Percentiles rank a stretch among this genome's conserved stretches.
phyloP scores from a whole-genome alignment of 2,888 invertebrate species.

The Noctua janthe region DNA sequence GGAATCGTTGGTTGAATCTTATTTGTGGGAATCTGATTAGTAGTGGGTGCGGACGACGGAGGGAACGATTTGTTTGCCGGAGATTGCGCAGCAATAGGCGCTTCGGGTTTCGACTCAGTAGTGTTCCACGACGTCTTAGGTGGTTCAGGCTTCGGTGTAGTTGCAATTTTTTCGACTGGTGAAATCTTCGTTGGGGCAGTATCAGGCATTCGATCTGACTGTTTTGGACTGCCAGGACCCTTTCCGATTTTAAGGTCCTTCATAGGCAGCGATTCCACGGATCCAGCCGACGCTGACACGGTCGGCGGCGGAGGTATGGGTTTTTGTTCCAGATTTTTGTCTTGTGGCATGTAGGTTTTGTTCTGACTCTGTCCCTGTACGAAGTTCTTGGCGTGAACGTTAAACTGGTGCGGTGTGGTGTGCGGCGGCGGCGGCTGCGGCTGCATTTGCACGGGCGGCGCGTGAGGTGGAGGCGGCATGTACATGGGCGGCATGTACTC shows the following conservation, averaged over 20 bases:
- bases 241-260: conserved; percentile 86
- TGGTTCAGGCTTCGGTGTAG: conserved; percentile 78
- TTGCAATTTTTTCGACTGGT: conserved; percentile 76
- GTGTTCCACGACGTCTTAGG: conserved; percentile 82
- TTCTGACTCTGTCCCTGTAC: conserved; percentile 84
- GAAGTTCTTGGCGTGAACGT: conserved; percentile 89
- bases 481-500: conserved; percentile 88
- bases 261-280: conserved; percentile 83
- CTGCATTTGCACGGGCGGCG: conserved; percentile 78
- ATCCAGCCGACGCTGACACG: conserved; percentile 69
- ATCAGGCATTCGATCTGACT: conserved; percentile 75
- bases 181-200: conserved; percentile 72
- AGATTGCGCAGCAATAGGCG: conserved; percentile 61
- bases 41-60: conserved; percentile 71
- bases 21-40: conserved; percentile 73
- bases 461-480: conserved; percentile 83
- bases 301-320: conserved; percentile 73
- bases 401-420: conserved; percentile 84
- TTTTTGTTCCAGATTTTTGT: conserved; percentile 79
- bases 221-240: conserved; percentile 84
- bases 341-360: conserved; percentile 73
- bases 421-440: conserved; percentile 80
- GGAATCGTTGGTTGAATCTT: conserved; percentile 78
- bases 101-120: conserved; percentile 74
- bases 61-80: conserved; percentile 78